A percentile compares a stretch with the other conserved stretches of the same genome.
Conservation (phyloP, 2,113 vertebrate species). For the Pomatorhinus ruficollis region DNA sequence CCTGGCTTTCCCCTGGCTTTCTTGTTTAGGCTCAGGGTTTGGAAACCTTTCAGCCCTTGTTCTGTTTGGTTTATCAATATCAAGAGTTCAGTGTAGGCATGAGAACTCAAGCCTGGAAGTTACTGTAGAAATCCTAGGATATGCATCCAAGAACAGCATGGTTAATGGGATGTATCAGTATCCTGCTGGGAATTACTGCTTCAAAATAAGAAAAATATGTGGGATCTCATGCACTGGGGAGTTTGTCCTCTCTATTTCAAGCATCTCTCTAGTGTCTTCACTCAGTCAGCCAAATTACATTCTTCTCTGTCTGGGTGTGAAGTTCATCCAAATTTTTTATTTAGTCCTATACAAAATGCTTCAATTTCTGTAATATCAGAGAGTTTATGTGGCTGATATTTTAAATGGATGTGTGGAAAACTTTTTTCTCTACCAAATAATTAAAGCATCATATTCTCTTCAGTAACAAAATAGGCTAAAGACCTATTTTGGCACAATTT, state of each 20-base stretch:
- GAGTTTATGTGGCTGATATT: not conserved
- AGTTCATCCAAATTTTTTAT: conserved; percentile 13
- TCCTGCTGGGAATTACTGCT: not conserved
- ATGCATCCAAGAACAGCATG: not conserved
- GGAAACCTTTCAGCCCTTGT: not conserved
- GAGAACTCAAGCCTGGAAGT: conserved; percentile 15
- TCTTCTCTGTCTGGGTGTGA: not conserved
- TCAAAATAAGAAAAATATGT: conserved; percentile 51
- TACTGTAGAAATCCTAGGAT: conserved; percentile 19
- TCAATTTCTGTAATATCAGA: conserved; percentile 1
- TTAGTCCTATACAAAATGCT: not conserved
- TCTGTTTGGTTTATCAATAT: conserved; percentile 26
- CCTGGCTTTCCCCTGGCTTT: not conserved
- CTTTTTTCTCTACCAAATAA: not conserved
- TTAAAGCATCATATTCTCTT: not conserved
- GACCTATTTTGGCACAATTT: not conserved
- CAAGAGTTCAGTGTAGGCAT: conserved; percentile 9
- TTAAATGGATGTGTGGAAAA: conserved; percentile 2
- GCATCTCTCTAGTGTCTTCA: conserved; percentile 14
- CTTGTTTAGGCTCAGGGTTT: conserved; percentile 2
- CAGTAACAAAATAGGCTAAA: not conserved
- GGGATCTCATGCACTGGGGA: conserved; percentile 12
- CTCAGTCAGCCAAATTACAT: conserved; percentile 33
- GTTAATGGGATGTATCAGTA: conserved; percentile 5
- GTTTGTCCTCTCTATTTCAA: conserved; percentile 62